Conservation (phyloP, 2,113 vertebrate genomes). For the Triplophysa siluroides region DNA sequence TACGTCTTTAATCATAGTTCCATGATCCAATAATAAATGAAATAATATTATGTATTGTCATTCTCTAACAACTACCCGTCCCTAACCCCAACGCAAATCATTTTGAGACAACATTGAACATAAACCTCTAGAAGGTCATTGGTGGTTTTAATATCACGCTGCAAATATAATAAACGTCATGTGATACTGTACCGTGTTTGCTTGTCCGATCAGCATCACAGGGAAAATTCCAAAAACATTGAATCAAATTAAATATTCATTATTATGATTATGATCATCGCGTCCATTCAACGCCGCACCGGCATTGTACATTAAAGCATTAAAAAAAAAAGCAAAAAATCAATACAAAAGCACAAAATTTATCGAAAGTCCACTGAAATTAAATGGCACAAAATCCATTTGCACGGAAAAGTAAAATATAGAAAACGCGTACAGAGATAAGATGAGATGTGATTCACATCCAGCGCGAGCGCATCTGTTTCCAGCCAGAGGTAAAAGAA, state of each 20-base stretch:
- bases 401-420: neutral
- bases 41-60: too few relatives aligned
- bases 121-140: neutral
- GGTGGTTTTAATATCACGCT: neutral
- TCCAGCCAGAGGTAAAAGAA: too few relatives aligned
- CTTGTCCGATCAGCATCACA: neutral
- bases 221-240: neutral
- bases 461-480: neutral
- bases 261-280: neutral
- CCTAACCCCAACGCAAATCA: too few relatives aligned
- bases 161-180: neutral
- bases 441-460: neutral
- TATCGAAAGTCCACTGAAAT: too few relatives aligned
- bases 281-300: neutral
- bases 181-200: constrained; percentile 16
- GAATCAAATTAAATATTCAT: neutral
- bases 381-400: neutral
- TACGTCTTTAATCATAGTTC: too few relatives aligned
- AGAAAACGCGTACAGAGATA: neutral
- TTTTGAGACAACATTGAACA: neutral
- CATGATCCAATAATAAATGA: too few relatives aligned
- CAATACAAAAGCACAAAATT: neutral
- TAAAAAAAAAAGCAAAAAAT: neutral
- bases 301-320: neutral
- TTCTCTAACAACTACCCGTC: too few relatives aligned